phyloP scores from a whole-genome alignment of 2,113 vertebrate species.

The Myrmophylax atrothorax region DNA sequence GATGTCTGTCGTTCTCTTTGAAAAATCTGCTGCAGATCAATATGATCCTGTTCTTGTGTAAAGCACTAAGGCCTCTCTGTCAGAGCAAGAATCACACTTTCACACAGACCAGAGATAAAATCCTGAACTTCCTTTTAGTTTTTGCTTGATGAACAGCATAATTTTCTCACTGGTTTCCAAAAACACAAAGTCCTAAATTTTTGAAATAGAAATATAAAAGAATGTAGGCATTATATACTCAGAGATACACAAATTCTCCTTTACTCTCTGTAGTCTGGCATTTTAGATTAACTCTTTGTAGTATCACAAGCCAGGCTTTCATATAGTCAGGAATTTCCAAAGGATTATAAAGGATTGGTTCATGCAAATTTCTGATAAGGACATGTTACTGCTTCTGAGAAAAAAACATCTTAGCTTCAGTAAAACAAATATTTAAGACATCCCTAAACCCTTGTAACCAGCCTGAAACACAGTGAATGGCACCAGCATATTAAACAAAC shows the following conservation, averaged over 20 bases:
- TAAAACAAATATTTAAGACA: not conserved
- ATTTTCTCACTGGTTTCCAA: not conserved
- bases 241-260: not conserved
- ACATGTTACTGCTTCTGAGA: not conserved
- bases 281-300: slow-evolving; percentile 41
- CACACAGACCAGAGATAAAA: not conserved
- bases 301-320: not conserved
- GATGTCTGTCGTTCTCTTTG: not conserved
- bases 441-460: not conserved
- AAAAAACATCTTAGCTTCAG: not conserved
- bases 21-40: not conserved
- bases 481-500: not conserved
- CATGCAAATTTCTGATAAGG: slow-evolving; percentile 42
- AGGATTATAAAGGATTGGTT: slow-evolving; percentile 26
- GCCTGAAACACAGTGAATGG: not conserved
- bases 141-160: not conserved
- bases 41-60: not conserved
- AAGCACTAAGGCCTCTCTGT: not conserved
- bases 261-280: not conserved
- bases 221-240: not conserved
- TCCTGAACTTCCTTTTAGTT: not conserved
- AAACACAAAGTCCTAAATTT: not conserved
- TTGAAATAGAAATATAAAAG: not conserved
- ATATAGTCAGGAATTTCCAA: slow-evolving; percentile 1
- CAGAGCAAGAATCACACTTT: not conserved